phyloP scores from a whole-genome alignment of 2,113 vertebrate species.

The Phodopus roborovskii region DNA sequence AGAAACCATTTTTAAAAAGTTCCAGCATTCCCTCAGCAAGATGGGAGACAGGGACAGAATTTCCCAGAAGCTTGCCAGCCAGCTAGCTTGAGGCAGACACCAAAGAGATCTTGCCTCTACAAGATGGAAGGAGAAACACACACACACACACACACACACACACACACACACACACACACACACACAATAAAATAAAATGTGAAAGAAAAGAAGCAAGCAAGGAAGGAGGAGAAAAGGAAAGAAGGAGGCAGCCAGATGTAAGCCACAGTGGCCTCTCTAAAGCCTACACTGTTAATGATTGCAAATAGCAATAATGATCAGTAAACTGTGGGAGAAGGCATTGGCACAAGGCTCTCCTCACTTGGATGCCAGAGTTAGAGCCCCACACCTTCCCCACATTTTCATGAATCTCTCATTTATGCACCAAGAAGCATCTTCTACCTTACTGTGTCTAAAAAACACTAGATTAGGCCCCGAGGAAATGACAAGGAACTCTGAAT shows the following conservation, averaged over 20 bases:
- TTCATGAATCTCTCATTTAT: neutral
- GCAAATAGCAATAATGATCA: neutral
- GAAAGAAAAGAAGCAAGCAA: neutral
- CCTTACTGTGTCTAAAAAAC: constrained; percentile 21
- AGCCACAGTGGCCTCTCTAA: neutral
- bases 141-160: neutral
- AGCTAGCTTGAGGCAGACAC: neutral
- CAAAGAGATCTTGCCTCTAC: neutral
- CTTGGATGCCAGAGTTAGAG: neutral
- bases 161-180: no score
- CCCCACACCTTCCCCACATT: neutral
- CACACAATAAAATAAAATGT: no score
- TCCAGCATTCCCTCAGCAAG: neutral
- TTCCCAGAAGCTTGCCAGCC: neutral
- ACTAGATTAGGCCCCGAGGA: neutral
- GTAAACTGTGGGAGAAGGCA: neutral
- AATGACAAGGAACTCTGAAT: neutral
- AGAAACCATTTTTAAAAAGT: neutral
- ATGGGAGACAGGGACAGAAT: neutral
- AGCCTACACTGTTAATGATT: neutral
- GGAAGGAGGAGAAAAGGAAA: neutral
- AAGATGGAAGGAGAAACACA: neutral
- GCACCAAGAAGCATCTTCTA: neutral
- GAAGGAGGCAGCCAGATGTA: neutral
- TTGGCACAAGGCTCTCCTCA: neutral